These are phyloP conservation scores for Phyllostomus discolor DNA, from an alignment of 2,113 vertebrate genomes.

Conservation along the genomic window DNA sequence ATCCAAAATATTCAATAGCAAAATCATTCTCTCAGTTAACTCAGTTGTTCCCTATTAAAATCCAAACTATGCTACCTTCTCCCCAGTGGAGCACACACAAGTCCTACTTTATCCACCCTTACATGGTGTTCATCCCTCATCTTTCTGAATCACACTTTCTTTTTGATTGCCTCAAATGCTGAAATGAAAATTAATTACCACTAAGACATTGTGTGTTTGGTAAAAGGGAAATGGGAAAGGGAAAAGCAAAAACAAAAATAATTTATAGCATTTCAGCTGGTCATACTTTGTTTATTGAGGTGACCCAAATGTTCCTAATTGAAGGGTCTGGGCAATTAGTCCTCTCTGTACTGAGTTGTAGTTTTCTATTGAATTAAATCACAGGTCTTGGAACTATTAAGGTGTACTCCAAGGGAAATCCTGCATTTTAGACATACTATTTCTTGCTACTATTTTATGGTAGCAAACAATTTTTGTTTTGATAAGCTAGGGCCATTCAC, in stretches of 20 bases:
- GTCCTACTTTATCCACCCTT: neutral
- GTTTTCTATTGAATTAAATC: neutral
- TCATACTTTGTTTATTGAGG: neutral
- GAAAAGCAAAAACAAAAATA: slow-evolving; percentile 16
- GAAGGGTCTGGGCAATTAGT: neutral
- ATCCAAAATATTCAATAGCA: neutral
- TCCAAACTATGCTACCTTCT: neutral
- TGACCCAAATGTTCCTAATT: neutral
- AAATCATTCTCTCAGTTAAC: neutral
- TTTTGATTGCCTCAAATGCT: neutral
- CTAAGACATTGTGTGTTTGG: neutral
- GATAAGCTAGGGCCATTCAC: neutral
- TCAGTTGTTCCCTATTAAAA: neutral
- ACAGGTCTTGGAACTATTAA: neutral
- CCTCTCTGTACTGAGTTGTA: neutral
- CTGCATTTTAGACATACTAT: neutral
- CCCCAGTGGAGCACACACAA: neutral
- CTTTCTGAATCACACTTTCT: neutral
- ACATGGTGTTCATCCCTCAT: neutral
- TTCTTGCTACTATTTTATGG: neutral
- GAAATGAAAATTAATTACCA: neutral
- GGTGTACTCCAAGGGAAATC: neutral
- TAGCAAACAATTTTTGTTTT: neutral
- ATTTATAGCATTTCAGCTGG: neutral
- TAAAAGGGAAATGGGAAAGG: neutral